Evolutionary conservation across 2,888 invertebrate genomes (phyloP), one percentile per base, ranked within the genome.

Genomic region (Eupithecia centaureata): DNA sequence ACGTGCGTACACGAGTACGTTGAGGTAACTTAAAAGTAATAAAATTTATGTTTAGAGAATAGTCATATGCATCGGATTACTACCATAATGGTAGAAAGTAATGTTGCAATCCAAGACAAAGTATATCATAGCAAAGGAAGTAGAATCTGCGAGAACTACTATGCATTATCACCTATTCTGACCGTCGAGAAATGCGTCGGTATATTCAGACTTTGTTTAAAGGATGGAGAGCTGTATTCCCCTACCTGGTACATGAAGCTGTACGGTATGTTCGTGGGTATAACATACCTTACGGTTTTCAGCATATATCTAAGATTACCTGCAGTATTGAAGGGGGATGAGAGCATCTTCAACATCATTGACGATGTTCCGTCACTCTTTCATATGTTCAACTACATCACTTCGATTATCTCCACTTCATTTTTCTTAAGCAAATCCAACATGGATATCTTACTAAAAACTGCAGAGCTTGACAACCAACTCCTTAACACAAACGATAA

Each of bases 161-260:
- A 42, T 18, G 65, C 68, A 7, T 13, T 68, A 18, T 33, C 10
- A n/a, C 61, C 68, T 32, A 2, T 62, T 28, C n/a, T 65, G 54
- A 42, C 47, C 28, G 15, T 65, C 13, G 68, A 68, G 33, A 54
- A 65, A 27, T 65, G 61, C 30, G 22, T 35, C 4, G 89, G 88
- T 30, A 83, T 88, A 73, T 83, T 82, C 51, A 74, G 87, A 74
- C 84, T 84, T 62, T 75, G 76, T 35, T 51, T 76, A 12, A 72
- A 68, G 1, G 72, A 81, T 22, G 79, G 78, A 32, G 68, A 76
- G 25, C 32, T 86, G n/a, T 33, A 73, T 2, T 68, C 76, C 2
- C 75, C 83, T 22, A 80, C 65, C 33, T 76, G 68, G 66, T 72
- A 54, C 51, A 80, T 83, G 78, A 88, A 86, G 72, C 13, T 73